These are phyloP conservation scores for Keiferia lycopersicella DNA, from an alignment of 2,888 invertebrate genomes.

Conservation along the genomic window DNA sequence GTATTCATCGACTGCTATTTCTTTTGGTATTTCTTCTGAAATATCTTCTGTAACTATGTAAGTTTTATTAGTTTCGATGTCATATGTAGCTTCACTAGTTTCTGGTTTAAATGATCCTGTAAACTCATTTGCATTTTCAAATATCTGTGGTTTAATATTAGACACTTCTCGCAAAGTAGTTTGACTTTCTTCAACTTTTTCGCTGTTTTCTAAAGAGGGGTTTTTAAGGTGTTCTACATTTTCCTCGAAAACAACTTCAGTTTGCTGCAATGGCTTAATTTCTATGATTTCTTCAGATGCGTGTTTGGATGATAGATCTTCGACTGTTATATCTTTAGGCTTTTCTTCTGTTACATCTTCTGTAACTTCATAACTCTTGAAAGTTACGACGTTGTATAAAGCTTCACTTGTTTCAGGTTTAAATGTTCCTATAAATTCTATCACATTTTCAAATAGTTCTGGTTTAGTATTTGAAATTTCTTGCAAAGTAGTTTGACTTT, in stretches of 20 bases:
- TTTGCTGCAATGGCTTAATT: constrained; percentile 56
- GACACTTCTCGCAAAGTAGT: constrained; percentile 38
- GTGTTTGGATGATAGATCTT: constrained; percentile 60
- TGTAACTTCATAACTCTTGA: constrained; percentile 52
- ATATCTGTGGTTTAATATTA: constrained; percentile 44
- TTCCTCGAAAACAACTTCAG: constrained; percentile 56
- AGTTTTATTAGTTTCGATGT: constrained; percentile 54
- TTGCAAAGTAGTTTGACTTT: constrained; percentile 42
- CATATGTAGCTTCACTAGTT: constrained; percentile 45
- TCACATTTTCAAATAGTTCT: constrained; percentile 52
- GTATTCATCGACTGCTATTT: constrained; percentile 43
- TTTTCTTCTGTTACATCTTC: constrained; percentile 67
- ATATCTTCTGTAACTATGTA: constrained; percentile 56
- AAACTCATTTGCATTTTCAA: constrained; percentile 52
- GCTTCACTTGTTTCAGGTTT: constrained; percentile 48
- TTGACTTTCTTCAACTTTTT: constrained; percentile 38
- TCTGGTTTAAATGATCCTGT: constrained; percentile 40
- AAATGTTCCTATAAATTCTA: constrained; percentile 40
- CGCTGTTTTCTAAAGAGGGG: neutral
- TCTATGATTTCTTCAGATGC: constrained; percentile 59
- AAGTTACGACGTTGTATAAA: constrained; percentile 49
- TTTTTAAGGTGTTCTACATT: constrained; percentile 36
- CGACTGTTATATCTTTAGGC: constrained; percentile 15
- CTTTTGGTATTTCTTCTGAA: constrained; percentile 56
- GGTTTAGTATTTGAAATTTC: constrained; percentile 40